Conservation (phyloP, 2,888 invertebrate species). For the Cabera pusaria region DNA sequence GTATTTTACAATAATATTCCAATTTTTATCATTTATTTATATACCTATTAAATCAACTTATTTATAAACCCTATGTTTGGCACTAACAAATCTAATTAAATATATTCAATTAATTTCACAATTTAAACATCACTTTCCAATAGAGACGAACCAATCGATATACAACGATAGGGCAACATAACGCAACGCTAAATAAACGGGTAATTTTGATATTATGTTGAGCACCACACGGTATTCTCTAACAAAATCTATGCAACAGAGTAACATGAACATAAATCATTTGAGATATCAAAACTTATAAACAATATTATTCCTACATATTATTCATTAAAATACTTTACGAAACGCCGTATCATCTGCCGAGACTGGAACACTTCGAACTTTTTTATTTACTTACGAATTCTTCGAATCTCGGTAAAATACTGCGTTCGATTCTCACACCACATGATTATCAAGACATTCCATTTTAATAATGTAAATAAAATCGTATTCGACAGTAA, state of each 20-base stretch:
- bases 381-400: slow-evolving; percentile 2
- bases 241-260: slow-evolving; percentile 29
- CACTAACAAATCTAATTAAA: slow-evolving; percentile 79
- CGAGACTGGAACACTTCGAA: slow-evolving; percentile 14
- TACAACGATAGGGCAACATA: slow-evolving; percentile 40
- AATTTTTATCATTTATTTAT: slow-evolving; percentile 62
- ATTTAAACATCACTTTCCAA: slow-evolving; percentile 47
- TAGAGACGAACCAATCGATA: slow-evolving; percentile 33
- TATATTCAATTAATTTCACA: slow-evolving; percentile 57
- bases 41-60: slow-evolving; percentile 73
- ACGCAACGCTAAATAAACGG: slow-evolving; percentile 22
- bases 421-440: slow-evolving; percentile 23
- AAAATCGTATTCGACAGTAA: slow-evolving; percentile 49
- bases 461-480: slow-evolving; percentile 45
- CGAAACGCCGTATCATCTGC: slow-evolving; percentile 19
- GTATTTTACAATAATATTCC: slow-evolving; percentile 67
- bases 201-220: slow-evolving; percentile 51
- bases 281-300: slow-evolving; percentile 22
- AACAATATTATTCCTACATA: slow-evolving; percentile 13
- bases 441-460: slow-evolving; percentile 20
- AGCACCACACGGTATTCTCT: slow-evolving; percentile 53
- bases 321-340: slow-evolving; percentile 21
- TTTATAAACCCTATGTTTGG: slow-evolving; percentile 77
- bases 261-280: slow-evolving; percentile 26
- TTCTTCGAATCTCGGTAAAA: slow-evolving; percentile 19